Evolutionary conservation across 2,888 invertebrate species (phyloP), one percentile per base, ranked within the genome.

Genomic region (Ramazzottius varieornatus): DNA sequence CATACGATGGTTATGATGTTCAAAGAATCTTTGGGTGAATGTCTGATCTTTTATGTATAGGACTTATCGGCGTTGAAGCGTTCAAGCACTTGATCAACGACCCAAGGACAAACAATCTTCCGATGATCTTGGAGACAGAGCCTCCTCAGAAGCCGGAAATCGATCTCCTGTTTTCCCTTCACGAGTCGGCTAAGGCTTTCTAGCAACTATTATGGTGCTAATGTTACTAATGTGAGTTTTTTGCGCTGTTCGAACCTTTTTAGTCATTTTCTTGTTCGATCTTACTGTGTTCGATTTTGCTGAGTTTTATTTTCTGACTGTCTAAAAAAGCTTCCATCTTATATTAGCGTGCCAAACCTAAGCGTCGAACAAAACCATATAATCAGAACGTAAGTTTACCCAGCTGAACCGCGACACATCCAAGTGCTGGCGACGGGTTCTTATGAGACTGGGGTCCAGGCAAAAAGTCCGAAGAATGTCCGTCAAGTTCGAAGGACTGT

Each of bases 81-180:
- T 79, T 80, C 68, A 65, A 67, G 33, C 67, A 68, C 24, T 66
- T 78, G 32, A 76, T 78, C 75, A 75, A 73, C 64, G 77, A 78
- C 66, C 69, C 70, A 4, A 69, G 73, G 13, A 72, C 79, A 63
- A 70, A 74, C 66, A 71, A 72, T 66, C 73, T 78, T 66, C 78
- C 78, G 8, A 70, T 78, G 70, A 72, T 78, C 65, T 70, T 78
- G 65, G 78, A 78, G 69, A 78, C 78, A 8, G 64, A 67, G 1
- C 32, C 13, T 1, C 33, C 65, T 33, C 72, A 73, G 64, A 69
- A 67, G 8, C 66, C 68, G 24, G 73, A 74, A 54, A 72, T 74
- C n/a, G 65, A 69, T 64, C 64, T 68, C 33, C 67, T 74, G 40
- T 71, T 72, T 67, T 46, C 67, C 24, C 64, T 72, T 20, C 20